phyloP scores from a whole-genome alignment of 2,113 vertebrate genomes.

The Gavialis gangeticus region DNA sequence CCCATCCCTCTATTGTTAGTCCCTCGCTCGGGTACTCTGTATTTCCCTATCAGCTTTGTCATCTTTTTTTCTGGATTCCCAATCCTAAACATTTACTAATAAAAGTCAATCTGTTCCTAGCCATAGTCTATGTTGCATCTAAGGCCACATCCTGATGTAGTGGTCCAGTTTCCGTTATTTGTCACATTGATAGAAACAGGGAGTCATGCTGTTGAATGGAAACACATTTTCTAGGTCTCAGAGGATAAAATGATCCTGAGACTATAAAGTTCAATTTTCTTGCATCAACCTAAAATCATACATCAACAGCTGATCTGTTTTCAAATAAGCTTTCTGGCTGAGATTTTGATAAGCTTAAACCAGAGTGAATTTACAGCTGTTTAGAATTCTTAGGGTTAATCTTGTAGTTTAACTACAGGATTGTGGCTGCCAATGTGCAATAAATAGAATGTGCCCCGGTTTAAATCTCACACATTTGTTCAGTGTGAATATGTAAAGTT shows the following conservation, averaged over 20 bases:
- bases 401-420: not conserved
- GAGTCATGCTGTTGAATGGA: rapidly evolving
- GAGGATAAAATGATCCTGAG: not conserved
- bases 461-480: conserved; percentile 36
- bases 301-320: not conserved
- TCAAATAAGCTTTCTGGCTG: not conserved
- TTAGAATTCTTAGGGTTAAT: not conserved
- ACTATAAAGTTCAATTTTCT: not conserved
- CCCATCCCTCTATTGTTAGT: too few species aligned
- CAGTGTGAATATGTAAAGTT: conserved; percentile 55
- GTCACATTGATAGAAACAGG: not conserved
- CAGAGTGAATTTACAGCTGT: not conserved
- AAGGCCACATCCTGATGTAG: not conserved
- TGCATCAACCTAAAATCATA: not conserved
- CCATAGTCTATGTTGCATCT: not conserved
- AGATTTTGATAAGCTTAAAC: not conserved
- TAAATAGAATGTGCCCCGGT: conserved; percentile 43
- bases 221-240: not conserved
- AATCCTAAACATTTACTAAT: too few species aligned
- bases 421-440: conserved; percentile 25
- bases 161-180: not conserved
- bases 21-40: too few species aligned
- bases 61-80: not conserved
- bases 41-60: too few species aligned
- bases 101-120: not conserved